These are phyloP conservation scores for Cercopithecus mona DNA, from an alignment of 2,113 vertebrate species.

Conservation along the genomic window DNA sequence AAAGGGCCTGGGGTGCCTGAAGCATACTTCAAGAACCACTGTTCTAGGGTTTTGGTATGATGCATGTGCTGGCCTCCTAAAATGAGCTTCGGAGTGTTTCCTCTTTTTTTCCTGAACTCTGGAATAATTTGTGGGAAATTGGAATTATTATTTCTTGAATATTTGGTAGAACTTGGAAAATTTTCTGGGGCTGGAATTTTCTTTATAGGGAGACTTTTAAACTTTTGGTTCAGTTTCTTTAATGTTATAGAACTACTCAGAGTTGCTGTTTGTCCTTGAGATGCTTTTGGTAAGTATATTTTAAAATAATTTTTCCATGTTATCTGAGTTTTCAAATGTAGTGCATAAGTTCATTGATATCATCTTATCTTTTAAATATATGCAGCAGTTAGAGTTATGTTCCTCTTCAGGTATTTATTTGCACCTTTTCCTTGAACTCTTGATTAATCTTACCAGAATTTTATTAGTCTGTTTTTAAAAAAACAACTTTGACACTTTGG, in stretches of 20 bases:
- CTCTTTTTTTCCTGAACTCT: not conserved
- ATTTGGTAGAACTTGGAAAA: not conserved
- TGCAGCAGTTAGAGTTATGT: not conserved
- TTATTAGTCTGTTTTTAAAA: not conserved
- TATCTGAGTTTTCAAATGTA: not conserved
- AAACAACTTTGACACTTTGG: not conserved
- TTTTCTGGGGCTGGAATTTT: not conserved
- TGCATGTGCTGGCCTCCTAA: not conserved
- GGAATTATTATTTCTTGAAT: not conserved
- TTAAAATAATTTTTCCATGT: not conserved
- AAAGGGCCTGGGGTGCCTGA: not conserved
- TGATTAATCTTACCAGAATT: not conserved
- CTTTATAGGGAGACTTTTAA: not conserved
- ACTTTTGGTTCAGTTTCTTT: not conserved
- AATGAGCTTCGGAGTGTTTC: not conserved
- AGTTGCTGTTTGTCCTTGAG: not conserved
- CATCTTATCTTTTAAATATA: conserved; percentile 3
- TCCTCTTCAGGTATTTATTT: not conserved
- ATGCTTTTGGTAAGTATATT: not conserved
- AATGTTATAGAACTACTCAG: not conserved
- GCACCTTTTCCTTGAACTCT: not conserved
- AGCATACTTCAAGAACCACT: not conserved
- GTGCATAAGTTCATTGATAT: not conserved
- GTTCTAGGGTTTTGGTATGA: not conserved
- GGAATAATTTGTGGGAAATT: not conserved